Percentiles rank a stretch among this genome's conserved stretches.
Conservation (phyloP, 23 tunicate species). For the Corella eumyota region DNA sequence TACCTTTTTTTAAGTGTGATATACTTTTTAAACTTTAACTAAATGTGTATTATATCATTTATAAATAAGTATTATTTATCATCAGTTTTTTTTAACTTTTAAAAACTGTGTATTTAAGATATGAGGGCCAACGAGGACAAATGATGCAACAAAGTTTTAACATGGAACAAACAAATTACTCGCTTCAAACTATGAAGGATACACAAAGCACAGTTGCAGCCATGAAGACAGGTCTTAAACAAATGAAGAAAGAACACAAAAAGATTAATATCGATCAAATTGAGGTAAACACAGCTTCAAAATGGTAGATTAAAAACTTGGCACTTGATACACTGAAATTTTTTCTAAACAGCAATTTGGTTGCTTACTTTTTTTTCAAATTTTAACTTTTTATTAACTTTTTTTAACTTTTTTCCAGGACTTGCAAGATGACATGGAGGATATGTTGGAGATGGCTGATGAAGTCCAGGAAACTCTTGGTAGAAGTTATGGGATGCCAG, state of each 20-base stretch:
- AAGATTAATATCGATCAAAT: constrained; percentile 80
- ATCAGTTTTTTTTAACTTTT: too few species aligned
- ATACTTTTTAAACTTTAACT: too few species aligned
- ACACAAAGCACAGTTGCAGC: constrained; percentile 89
- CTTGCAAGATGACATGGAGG: constrained; percentile 98
- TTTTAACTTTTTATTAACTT: background rate
- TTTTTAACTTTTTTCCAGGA: constrained; percentile 23
- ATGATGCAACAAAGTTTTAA: constrained; percentile 90
- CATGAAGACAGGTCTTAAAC: constrained; percentile 91
- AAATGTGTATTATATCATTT: too few species aligned
- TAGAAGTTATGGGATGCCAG: constrained; percentile 95
- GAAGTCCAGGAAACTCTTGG: constrained; percentile 93
- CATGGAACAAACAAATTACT: constrained; percentile 98
- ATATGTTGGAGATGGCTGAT: constrained; percentile 91
- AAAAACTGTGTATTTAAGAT: too few species aligned
- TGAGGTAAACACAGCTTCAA: constrained; percentile 28
- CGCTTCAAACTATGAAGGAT: constrained; percentile 91
- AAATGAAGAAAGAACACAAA: constrained; percentile 96
- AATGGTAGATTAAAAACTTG: too few species aligned
- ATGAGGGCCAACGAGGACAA: constrained; percentile 80
- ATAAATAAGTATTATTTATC: too few species aligned
- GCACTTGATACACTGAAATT: background rate
- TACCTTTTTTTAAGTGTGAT: too few species aligned
- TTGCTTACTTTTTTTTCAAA: background rate
- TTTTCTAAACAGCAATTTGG: too few species aligned